These are phyloP conservation scores for Polyergus mexicanus DNA, from an alignment of 1,140 invertebrate species.

Conservation along the genomic window DNA sequence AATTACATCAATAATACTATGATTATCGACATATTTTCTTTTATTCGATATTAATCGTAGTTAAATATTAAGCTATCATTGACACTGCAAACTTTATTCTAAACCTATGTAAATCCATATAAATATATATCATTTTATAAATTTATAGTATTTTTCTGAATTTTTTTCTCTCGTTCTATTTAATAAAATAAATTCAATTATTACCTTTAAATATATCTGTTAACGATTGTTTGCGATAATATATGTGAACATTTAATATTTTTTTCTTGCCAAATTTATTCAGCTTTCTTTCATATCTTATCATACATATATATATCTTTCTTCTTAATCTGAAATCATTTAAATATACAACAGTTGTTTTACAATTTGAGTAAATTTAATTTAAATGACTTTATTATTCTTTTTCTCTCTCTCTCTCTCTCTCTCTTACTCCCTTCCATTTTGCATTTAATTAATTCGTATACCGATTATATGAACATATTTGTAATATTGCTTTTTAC, in stretches of 20 bases:
- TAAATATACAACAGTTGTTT: neutral
- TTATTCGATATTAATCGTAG: neutral
- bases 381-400: neutral
- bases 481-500: neutral
- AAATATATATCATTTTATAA: too few relatives aligned
- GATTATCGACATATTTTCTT: neutral
- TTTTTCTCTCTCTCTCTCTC: neutral
- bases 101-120: neutral
- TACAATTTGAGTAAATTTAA: conserved; percentile 7
- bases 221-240: neutral
- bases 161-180: neutral
- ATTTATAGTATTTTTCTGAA: neutral
- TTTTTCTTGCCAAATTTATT: neutral
- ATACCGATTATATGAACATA: neutral
- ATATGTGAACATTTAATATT: neutral
- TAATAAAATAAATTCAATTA: neutral
- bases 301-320: neutral
- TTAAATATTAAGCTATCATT: neutral
- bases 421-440: neutral
- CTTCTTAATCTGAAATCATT: neutral
- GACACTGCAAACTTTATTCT: neutral
- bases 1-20: neutral
- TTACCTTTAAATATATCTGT: neutral
- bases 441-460: conserved; percentile 15
- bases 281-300: neutral